Conservation (phyloP, 1,140 invertebrate genomes). For the Drosophila bocki region DNA sequence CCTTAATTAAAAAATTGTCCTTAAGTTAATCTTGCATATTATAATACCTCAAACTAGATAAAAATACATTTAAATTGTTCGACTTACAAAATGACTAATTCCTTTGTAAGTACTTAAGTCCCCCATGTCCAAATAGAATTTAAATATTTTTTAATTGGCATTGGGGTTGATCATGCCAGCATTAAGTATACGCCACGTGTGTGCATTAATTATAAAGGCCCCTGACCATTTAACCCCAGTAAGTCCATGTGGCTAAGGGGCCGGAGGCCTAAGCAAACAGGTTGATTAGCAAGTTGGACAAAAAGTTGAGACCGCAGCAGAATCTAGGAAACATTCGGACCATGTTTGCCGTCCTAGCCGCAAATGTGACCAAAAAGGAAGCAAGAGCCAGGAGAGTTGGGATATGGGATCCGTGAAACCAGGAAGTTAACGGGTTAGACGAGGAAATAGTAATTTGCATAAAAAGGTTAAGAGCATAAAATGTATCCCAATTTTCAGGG, state of each 20-base stretch:
- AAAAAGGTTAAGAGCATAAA: conserved; percentile 75
- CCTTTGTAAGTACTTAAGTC: background rate
- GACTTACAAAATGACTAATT: background rate
- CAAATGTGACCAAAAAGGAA: conserved; percentile 63
- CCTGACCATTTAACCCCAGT: conserved; percentile 41
- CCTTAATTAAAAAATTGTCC: background rate
- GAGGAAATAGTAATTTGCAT: conserved; percentile 70
- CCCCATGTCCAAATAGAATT: conserved; percentile 16
- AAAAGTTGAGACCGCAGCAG: conserved; percentile 30
- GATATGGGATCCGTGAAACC: background rate
- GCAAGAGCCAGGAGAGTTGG: background rate
- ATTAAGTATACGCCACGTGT: conserved; percentile 40
- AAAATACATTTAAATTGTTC: background rate
- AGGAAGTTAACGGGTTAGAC: conserved; percentile 4
- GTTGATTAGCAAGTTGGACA: conserved; percentile 66
- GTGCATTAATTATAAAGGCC: conserved; percentile 63
- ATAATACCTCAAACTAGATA: background rate
- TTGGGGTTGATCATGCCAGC: conserved; percentile 2
- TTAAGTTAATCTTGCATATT: background rate
- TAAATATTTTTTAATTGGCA: conserved; percentile 32
- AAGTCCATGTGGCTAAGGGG: background rate
- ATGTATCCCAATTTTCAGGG: conserved; percentile 66
- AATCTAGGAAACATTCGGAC: conserved; percentile 29
- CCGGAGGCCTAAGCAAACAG: conserved; percentile 67
- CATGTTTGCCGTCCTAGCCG: conserved; percentile 64